Conservation (phyloP, 2,113 vertebrate species). For the Hippocampus mohnikei region DNA sequence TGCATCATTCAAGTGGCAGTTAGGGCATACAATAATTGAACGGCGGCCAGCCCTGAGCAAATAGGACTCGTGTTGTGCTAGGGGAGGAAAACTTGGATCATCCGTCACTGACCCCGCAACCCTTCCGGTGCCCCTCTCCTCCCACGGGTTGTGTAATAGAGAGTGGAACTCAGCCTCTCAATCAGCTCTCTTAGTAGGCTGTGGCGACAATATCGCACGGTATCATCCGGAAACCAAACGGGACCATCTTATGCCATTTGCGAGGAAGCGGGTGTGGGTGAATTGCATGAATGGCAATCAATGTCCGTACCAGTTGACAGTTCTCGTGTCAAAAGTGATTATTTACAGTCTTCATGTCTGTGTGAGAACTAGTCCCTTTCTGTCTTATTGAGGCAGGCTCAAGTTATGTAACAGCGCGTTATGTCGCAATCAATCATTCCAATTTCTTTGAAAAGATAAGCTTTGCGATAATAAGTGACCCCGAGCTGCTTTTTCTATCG, state of each 20-base stretch:
- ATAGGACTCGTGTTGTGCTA: conserved; percentile 42
- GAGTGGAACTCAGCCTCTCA: conserved; percentile 51
- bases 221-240: conserved; percentile 31
- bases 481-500: conserved; percentile 21
- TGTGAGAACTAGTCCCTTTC: conserved; percentile 52
- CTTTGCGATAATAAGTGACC: conserved; percentile 34
- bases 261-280: conserved; percentile 17
- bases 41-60: conserved; percentile 42
- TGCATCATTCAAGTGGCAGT: conserved; percentile 36
- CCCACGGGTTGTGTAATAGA: conserved; percentile 56
- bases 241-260: conserved; percentile 28
- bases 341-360: conserved; percentile 24
- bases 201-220: conserved; percentile 50
- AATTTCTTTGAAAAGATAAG: conserved; percentile 53
- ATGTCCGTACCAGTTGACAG: conserved; percentile 12
- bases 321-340: conserved; percentile 18
- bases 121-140: conserved; percentile 38
- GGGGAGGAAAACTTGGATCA: conserved; percentile 58
- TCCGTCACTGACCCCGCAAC: conserved; percentile 37
- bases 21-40: conserved; percentile 48
- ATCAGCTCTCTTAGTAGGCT: conserved; percentile 24
- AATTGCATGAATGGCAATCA: conserved; percentile 35
- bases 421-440: conserved; percentile 66
- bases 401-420: conserved; percentile 63
- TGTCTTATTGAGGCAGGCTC: conserved; percentile 50